These are phyloP conservation scores for Chironomus tentans DNA, from an alignment of 2,888 invertebrate genomes.

Conservation along the genomic window DNA sequence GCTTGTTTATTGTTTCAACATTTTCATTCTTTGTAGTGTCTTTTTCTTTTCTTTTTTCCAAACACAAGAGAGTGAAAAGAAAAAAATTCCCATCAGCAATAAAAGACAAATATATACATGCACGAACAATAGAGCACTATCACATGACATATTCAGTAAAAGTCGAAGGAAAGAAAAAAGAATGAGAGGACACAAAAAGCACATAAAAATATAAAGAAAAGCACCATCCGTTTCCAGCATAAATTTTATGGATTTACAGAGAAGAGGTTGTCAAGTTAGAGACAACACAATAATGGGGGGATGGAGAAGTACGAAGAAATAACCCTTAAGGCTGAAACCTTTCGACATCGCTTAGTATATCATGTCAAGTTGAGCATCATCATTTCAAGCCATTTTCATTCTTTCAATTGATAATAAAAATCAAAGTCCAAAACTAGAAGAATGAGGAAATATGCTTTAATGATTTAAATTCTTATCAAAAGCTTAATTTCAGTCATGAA, in stretches of 20 bases:
- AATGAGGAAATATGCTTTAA: too few species aligned
- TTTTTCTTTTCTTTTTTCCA: too few species aligned
- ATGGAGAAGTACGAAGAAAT: not conserved
- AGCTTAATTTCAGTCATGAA: too few species aligned
- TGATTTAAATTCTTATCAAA: too few species aligned
- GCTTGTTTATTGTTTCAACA: constrained; percentile 17
- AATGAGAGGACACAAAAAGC: not conserved
- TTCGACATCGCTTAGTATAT: constrained; percentile 5
- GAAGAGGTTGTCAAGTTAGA: not conserved
- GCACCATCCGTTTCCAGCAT: not conserved
- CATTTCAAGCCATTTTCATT: not conserved
- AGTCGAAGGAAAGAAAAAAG: not conserved
- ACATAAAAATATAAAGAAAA: not conserved
- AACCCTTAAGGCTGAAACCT: constrained; percentile 1
- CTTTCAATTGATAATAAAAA: not conserved
- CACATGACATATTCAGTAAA: not conserved
- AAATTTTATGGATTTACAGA: constrained; percentile 4
- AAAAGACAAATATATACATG: too few species aligned
- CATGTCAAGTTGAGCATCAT: constrained; percentile 11
- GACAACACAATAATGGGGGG: not conserved
- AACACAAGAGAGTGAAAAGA: too few species aligned
- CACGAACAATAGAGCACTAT: not conserved
- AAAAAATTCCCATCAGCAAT: too few species aligned
- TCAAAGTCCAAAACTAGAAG: too few species aligned
- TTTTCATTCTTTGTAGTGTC: not conserved